phyloP scores from a whole-genome alignment of 2,888 invertebrate genomes.

The Dermolepida albohirtum region DNA sequence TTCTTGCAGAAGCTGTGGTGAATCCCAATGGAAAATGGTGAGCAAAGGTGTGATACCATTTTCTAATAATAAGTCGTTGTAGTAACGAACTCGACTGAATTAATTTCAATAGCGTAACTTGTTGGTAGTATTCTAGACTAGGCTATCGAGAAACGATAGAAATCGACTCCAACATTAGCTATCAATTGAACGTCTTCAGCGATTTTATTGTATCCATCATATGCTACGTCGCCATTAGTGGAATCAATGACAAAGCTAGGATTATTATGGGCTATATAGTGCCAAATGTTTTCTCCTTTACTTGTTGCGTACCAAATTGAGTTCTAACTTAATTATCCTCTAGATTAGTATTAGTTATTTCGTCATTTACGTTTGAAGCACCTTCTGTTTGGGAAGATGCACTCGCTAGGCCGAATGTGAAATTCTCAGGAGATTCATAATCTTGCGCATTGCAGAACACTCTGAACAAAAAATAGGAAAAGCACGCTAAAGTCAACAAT shows the following conservation, averaged over 20 bases:
- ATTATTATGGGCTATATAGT: constrained; percentile 69
- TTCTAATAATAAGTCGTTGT: constrained; percentile 69
- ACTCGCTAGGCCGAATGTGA: constrained; percentile 53
- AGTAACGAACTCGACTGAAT: constrained; percentile 73
- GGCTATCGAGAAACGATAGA: constrained; percentile 73
- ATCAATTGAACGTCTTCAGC: constrained; percentile 72
- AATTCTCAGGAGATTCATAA: constrained; percentile 43
- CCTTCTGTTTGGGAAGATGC: constrained; percentile 51
- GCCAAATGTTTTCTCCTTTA: constrained; percentile 77
- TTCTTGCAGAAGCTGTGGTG: too few species aligned
- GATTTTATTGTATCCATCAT: constrained; percentile 75
- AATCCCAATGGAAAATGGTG: constrained; percentile 51
- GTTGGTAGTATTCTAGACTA: constrained; percentile 77
- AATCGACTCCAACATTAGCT: constrained; percentile 68
- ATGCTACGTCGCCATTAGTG: constrained; percentile 73
- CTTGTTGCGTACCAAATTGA: constrained; percentile 64
- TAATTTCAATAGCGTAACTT: constrained; percentile 68
- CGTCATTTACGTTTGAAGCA: constrained; percentile 47
- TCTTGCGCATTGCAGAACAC: too few species aligned
- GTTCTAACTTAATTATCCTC: too few species aligned
- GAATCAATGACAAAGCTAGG: constrained; percentile 69
- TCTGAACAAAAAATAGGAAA: too few species aligned
- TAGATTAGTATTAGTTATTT: too few species aligned
- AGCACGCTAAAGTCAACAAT: too few species aligned
- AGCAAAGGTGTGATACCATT: constrained; percentile 70